Evolutionary conservation across 1,140 invertebrate species (phyloP), one percentile per base, ranked within the genome.

Genomic region (Colletes latitarsis): DNA sequence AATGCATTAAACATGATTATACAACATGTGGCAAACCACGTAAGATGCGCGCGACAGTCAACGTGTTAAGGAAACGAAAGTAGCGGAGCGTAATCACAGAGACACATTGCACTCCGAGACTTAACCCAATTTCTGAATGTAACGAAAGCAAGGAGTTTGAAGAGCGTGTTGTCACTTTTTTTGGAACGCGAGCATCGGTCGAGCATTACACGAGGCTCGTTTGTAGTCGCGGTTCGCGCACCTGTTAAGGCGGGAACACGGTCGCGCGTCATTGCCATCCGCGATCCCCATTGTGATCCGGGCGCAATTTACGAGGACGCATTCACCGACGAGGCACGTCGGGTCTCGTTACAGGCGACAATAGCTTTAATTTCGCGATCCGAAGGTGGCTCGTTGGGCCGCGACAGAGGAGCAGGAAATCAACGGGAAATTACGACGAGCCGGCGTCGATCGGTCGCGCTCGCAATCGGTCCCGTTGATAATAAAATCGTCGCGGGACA

Each of bases 231-330:
- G 55, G 60, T 52, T 77, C 75, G 17, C 57, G 57, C 75, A 77
- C 75, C 67, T 77, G 75, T 77, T 30, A 77, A 77, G 75, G 60
- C 70, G 30, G 67, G 49, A 74, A 73, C 58, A 69, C 49, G 49
- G 82, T 83, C 55, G 74, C 78, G 69, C 70, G 39, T 69, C 77
- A 70, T 71, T 69, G 81, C 57, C 14, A 21, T 6, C 30, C 63
- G 71, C 43, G 62, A 58, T 19, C 30, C 53, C 78, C 78, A 75
- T 81, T 81, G 78, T 76, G 63, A 76, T 62, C 21, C 55, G 5
- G 52, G 10, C 41, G 71, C 78, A 75, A 81, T 81, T 81, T 81
- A 74, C 78, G 78, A 60, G 78, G 72, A 67, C 21, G 72, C 72
- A 75, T 75, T 75, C 63, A 68, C 30, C 78, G 52, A 67, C 49